These are phyloP conservation scores for Argyrosomus regius DNA, from an alignment of 2,797 vertebrate species.

Conservation along the genomic window DNA sequence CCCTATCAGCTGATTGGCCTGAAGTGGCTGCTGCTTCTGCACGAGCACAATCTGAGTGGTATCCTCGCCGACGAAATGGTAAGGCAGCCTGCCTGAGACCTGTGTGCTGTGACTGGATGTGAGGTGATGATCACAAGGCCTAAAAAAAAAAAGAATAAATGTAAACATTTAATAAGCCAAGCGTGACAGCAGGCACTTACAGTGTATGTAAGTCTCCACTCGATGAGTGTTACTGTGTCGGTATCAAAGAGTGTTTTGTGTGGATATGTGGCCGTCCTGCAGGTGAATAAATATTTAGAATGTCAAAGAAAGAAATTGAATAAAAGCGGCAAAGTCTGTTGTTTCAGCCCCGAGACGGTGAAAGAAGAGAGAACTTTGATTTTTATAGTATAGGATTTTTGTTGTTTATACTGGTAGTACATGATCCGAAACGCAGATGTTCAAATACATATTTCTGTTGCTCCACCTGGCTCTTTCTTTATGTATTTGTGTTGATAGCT, in stretches of 20 bases:
- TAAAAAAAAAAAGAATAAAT: background rate
- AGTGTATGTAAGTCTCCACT: background rate
- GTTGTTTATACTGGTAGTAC: background rate
- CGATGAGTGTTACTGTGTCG: background rate
- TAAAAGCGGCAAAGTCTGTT: slow-evolving; percentile 4
- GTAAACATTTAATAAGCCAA: background rate
- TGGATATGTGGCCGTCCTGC: background rate
- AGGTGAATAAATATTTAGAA: slow-evolving; percentile 34
- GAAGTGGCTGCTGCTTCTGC: slow-evolving; percentile 94
- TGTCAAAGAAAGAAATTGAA: background rate
- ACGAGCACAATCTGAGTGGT: slow-evolving; percentile 93
- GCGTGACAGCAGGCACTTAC: background rate
- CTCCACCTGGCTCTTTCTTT: background rate
- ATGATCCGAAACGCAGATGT: slow-evolving; percentile 21
- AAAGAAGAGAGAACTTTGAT: slow-evolving; percentile 19
- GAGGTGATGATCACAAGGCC: background rate
- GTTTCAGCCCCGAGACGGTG: background rate
- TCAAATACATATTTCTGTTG: slow-evolving; percentile 1
- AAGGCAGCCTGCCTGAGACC: slow-evolving; percentile 54
- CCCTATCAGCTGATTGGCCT: slow-evolving; percentile 97
- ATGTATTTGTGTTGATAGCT: slow-evolving; percentile 1
- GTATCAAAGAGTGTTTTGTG: slow-evolving; percentile 9
- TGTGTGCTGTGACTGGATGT: background rate
- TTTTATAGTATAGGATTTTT: slow-evolving; percentile 12
- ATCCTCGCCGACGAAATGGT: slow-evolving; percentile 99